Percentiles rank a stretch among this genome's conserved stretches.
Conservation (phyloP, 2,113 vertebrate genomes). For the Gopherus flavomarginatus region DNA sequence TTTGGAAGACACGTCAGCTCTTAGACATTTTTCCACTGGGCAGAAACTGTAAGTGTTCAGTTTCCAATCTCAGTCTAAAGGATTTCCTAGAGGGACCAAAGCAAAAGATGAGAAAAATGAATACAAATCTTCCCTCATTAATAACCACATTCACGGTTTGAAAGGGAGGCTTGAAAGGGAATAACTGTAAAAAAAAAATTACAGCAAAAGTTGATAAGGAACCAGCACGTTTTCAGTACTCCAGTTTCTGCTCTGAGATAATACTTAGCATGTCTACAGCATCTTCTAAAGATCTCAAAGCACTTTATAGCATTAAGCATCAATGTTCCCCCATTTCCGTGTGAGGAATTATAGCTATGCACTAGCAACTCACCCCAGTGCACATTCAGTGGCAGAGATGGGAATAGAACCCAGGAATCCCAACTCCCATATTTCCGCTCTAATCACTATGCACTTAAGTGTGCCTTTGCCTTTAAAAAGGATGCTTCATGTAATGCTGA, state of each 20-base stretch:
- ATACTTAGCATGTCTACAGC: not conserved
- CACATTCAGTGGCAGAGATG: not conserved
- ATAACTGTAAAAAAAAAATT: not conserved
- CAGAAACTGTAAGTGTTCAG: conserved; percentile 19
- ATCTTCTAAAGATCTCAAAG: not conserved
- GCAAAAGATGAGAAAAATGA: not conserved
- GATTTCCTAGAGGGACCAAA: conserved; percentile 50
- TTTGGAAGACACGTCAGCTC: conserved; percentile 38
- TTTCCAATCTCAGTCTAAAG: conserved; percentile 17
- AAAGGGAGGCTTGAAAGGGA: not conserved
- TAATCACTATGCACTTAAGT: not conserved
- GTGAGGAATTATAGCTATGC: not conserved
- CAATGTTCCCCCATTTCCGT: not conserved
- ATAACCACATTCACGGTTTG: not conserved
- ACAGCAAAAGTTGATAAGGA: not conserved
- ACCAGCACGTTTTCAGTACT: not conserved
- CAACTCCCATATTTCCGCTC: not conserved
- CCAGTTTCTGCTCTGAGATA: not conserved
- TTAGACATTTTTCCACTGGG: not conserved
- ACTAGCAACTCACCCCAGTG: not conserved
- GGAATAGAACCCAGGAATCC: not conserved
- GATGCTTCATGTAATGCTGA: not conserved
- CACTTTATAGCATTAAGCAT: not conserved
- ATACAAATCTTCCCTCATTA: not conserved
- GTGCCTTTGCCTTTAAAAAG: not conserved